Conservation (phyloP, 2,113 vertebrate species). For the Scortum barcoo region DNA sequence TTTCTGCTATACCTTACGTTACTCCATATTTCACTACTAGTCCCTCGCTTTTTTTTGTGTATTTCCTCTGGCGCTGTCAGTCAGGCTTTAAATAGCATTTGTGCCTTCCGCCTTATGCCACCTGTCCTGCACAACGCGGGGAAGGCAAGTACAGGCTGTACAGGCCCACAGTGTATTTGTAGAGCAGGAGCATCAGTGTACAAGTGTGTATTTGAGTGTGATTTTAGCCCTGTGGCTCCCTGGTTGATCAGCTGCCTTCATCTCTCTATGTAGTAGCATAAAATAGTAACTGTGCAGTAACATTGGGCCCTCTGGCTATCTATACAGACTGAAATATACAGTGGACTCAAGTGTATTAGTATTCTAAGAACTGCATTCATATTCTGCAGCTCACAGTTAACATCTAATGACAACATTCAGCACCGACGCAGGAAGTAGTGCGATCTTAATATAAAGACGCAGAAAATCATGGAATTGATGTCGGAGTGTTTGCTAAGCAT, state of each 20-base stretch:
- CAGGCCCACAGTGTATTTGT: slow-evolving; percentile 21
- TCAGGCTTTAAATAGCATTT: slow-evolving; percentile 61
- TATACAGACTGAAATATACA: background rate
- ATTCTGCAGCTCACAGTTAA: background rate
- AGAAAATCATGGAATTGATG: background rate
- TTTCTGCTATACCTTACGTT: slow-evolving; percentile 8
- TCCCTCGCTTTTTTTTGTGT: slow-evolving; percentile 43
- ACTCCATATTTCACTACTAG: slow-evolving; percentile 32
- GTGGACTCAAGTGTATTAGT: background rate
- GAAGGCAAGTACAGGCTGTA: slow-evolving; percentile 32
- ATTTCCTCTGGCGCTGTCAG: slow-evolving; percentile 48
- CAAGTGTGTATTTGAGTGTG: slow-evolving; percentile 29
- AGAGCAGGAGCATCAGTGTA: slow-evolving; percentile 24
- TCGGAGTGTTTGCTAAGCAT: background rate
- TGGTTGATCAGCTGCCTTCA: slow-evolving; percentile 11
- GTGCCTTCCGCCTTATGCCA: slow-evolving; percentile 27
- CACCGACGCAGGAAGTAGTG: background rate
- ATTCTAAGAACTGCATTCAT: background rate
- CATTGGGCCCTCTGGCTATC: background rate
- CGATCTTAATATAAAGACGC: background rate
- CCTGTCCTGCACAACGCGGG: slow-evolving; percentile 32
- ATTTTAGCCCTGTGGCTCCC: slow-evolving; percentile 22
- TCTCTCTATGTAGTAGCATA: background rate
- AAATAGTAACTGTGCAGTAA: background rate
- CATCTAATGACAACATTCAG: background rate